Evolutionary conservation across 2,888 invertebrate genomes (phyloP), one percentile per base, ranked within the genome.

Genomic region (Erpobdella octoculata): DNA sequence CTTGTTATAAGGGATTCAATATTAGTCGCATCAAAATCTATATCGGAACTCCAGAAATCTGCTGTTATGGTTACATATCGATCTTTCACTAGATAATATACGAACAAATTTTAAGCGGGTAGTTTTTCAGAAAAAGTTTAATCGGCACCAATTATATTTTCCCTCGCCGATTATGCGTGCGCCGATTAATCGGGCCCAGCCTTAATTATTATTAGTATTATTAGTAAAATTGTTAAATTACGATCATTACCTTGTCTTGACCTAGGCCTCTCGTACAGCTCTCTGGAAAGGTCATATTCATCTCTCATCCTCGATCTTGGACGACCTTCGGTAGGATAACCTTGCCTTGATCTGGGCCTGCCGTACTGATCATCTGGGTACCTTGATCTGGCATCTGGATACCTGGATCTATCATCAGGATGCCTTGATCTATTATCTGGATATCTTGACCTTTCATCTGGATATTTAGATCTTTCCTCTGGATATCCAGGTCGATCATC

Each of bases 341-440:
- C 71, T 67, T 74, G 76, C 28, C 74, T 73, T 1, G 73, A 71
- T 62, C 73, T 70, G 6, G 74, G 71, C 48, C 75, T 70, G n/a
- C n/a, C n/a, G n/a, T 72, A 68, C 15, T 64, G 41, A 18, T 58
- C 41, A 65, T 74, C 68, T 25, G 41, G 48, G 36, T 58, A 25
- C 33, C 58, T 53, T 6, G 9, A 4, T 38, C 48, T 28, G 48
- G 41, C 68, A 31, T 69, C 69, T 9, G 25, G 28, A 33, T 72
- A 46, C 48, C 68, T 53, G 12, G 65, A 65, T 5, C 65, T 33
- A 28, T 59, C 31, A n/a, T 62, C 70, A 38, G 38, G 18, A 35
- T 62, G 53, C 28, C 64, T 12, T 18, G 12, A 4, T 37, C 38
- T 37, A 4, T 65, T n/a, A 8, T 37, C 37, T 41, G 46, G 46